Percentiles rank a stretch among this genome's conserved stretches.
Evolutionary conservation across 2,113 vertebrate genomes (phyloP).

Genomic region (Synodontis membranacea): DNA sequence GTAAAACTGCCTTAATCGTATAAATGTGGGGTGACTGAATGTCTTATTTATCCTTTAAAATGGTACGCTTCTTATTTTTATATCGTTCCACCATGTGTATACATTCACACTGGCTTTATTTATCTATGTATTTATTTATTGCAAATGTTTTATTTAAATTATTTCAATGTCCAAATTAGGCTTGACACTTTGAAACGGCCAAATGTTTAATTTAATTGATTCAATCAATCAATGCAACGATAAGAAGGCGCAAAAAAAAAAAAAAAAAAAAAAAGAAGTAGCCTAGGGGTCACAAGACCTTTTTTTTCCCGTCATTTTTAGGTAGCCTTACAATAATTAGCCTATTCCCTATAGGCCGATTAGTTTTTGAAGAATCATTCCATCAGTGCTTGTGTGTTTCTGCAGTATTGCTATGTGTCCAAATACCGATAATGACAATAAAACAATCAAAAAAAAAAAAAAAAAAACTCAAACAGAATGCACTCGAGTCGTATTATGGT

Average conservation of each 20-base stretch:
- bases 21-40: constrained; percentile 62
- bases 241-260: neutral
- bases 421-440: constrained; percentile 79
- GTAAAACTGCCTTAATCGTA: constrained; percentile 87
- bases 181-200: constrained; percentile 78
- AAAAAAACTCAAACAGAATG: constrained; percentile 39
- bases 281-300: neutral
- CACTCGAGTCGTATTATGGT: constrained; percentile 13
- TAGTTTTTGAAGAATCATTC: constrained; percentile 84
- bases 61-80: constrained; percentile 65
- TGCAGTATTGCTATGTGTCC: constrained; percentile 93
- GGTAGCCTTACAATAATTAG: constrained; percentile 80
- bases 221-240: constrained; percentile 5
- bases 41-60: constrained; percentile 70
- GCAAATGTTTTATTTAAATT: constrained; percentile 81
- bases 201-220: constrained; percentile 55
- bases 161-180: constrained; percentile 69
- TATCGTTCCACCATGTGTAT: constrained; percentile 73
- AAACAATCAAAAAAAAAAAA: constrained; percentile 49
- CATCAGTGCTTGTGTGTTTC: constrained; percentile 90
- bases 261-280: neutral
- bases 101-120: constrained; percentile 83
- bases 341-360: constrained; percentile 79
- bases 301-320: constrained; percentile 75
- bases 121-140: constrained; percentile 90